phyloP scores from a whole-genome alignment of 1,140 invertebrate species.

The Parasteatoda tepidariorum region DNA sequence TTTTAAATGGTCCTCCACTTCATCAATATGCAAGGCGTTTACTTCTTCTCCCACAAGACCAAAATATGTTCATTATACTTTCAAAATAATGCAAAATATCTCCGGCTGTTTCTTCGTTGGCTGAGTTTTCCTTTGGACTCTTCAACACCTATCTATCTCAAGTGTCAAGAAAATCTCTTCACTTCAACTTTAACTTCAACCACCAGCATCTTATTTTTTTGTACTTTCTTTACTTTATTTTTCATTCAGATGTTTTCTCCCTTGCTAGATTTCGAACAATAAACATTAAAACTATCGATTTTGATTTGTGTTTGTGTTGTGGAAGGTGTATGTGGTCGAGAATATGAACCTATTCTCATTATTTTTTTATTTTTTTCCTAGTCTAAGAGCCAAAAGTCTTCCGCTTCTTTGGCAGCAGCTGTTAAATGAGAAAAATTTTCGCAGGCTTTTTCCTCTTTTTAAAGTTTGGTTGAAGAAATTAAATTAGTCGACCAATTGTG shows the following conservation, averaged over 20 bases:
- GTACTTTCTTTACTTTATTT: neutral
- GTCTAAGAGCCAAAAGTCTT: too few relatives aligned
- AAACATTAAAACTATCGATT: neutral
- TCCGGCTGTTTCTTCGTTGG: slow-evolving; percentile 8
- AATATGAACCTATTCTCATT: neutral
- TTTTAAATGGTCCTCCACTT: slow-evolving; percentile 29
- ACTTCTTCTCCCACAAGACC: neutral
- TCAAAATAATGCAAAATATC: slow-evolving; percentile 55
- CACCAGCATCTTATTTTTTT: neutral
- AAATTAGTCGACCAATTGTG: too few relatives aligned
- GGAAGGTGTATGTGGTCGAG: neutral
- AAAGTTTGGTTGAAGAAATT: too few relatives aligned
- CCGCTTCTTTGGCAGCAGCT: neutral
- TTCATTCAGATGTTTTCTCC: slow-evolving; percentile 4
- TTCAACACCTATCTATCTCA: slow-evolving; percentile 3
- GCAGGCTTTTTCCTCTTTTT: too few relatives aligned
- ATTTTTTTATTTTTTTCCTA: neutral
- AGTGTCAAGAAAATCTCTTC: slow-evolving; percentile 38
- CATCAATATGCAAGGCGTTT: slow-evolving; percentile 48
- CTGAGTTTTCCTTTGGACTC: neutral
- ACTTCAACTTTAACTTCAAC: slow-evolving; percentile 34
- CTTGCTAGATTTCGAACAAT: neutral
- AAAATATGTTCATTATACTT: slow-evolving; percentile 54
- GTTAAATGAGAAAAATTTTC: neutral
- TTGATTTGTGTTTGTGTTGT: neutral